These are phyloP conservation scores for Psettodes erumei DNA, from an alignment of 2,113 vertebrate genomes.

Conservation along the genomic window DNA sequence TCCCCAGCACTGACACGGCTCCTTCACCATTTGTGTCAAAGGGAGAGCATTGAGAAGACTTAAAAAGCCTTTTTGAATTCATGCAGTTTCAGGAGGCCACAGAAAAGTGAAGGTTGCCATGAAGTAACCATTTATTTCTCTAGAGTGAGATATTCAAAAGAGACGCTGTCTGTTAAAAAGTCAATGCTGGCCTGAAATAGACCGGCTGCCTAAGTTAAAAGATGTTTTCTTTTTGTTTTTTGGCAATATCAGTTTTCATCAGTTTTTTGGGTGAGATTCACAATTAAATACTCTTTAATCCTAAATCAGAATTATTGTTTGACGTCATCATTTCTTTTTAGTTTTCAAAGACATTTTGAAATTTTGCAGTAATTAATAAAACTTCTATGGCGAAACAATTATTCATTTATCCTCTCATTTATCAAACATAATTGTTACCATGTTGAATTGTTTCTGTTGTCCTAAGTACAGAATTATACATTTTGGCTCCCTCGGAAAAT, in stretches of 20 bases:
- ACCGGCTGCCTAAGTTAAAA: slow-evolving; percentile 16
- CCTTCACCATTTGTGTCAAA: slow-evolving; percentile 41
- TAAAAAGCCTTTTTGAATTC: slow-evolving; percentile 28
- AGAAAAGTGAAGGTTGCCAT: slow-evolving; percentile 34
- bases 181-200: neutral
- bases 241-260: neutral
- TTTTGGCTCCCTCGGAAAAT: neutral
- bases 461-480: neutral
- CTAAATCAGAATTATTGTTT: too few relatives aligned
- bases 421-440: too few relatives aligned
- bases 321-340: too few relatives aligned
- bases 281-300: neutral
- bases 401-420: too few relatives aligned
- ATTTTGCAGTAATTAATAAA: too few relatives aligned
- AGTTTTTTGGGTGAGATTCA: neutral
- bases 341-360: too few relatives aligned
- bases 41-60: slow-evolving; percentile 27
- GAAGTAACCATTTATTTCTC: slow-evolving; percentile 22
- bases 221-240: neutral
- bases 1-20: slow-evolving; percentile 29
- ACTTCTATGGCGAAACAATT: too few relatives aligned
- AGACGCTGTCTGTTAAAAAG: neutral
- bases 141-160: slow-evolving; percentile 15
- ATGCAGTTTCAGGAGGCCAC: slow-evolving; percentile 25
- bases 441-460: too few relatives aligned